Evolutionary conservation across 2,888 invertebrate genomes (phyloP).

Genomic region (Leucoptera coffeella): DNA sequence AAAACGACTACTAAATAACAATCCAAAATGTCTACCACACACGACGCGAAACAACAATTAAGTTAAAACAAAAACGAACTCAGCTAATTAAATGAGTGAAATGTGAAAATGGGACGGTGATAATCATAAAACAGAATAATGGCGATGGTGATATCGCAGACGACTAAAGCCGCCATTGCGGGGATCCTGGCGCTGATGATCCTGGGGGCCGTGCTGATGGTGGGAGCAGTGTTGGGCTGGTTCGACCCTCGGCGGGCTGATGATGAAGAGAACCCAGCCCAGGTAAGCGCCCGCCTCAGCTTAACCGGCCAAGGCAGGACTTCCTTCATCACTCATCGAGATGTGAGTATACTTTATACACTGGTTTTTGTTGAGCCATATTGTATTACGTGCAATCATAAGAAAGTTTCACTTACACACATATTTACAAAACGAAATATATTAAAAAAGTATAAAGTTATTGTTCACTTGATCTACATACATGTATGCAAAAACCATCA

Average conservation of each 20-base stretch:
- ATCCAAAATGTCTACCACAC: background rate
- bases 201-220: conserved; percentile 36
- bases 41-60: background rate
- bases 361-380: background rate
- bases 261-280: conserved; percentile 40
- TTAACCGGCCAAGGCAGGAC: conserved; percentile 42
- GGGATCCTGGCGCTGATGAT: conserved; percentile 41
- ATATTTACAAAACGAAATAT: too few relatives aligned
- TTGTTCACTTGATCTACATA: too few relatives aligned
- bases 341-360: conserved; percentile 20
- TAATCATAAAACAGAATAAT: conserved; percentile 18
- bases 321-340: conserved; percentile 41
- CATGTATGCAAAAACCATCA: too few relatives aligned
- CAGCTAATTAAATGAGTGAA: conserved; percentile 13
- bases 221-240: conserved; percentile 42
- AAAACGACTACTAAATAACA: too few relatives aligned
- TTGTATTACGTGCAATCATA: too few relatives aligned
- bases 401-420: too few relatives aligned
- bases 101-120: conserved; percentile 17
- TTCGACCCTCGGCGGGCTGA: conserved; percentile 37
- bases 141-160: conserved; percentile 48
- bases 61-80: conserved; percentile 1
- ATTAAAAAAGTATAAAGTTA: too few relatives aligned
- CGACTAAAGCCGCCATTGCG: conserved; percentile 42
- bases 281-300: conserved; percentile 30